Conservation (phyloP, 1,140 invertebrate genomes). For the Amyelois transitella region DNA sequence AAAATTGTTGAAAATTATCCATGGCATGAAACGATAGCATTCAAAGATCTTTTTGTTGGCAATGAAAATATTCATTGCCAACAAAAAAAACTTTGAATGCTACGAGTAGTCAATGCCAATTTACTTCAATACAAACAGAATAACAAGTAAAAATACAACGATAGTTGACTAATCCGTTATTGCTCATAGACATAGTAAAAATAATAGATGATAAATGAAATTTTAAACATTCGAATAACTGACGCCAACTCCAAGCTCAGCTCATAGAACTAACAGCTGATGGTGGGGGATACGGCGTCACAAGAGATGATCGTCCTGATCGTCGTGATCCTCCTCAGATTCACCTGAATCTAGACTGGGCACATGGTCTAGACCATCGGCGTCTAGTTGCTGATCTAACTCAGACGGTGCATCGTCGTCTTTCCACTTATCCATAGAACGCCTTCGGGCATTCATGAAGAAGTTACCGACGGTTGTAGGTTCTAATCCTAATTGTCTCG, state of each 20-base stretch:
- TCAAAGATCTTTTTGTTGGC: no score
- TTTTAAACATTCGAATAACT: not conserved
- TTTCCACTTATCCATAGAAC: conserved; percentile 99
- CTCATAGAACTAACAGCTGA: conserved; percentile 64
- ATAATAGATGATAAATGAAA: conserved; percentile 19
- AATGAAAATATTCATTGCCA: no score
- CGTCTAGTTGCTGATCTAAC: conserved; percentile 53
- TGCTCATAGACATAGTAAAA: no score
- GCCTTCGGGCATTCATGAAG: conserved; percentile 99
- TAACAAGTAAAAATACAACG: no score
- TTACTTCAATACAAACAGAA: no score
- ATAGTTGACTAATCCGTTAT: no score
- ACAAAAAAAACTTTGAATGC: no score
- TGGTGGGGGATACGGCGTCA: conserved; percentile 59
- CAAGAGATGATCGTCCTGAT: conserved; percentile 65
- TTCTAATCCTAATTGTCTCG: conserved; percentile 96
- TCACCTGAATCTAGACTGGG: conserved; percentile 61
- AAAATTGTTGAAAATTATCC: no score
- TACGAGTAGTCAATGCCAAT: no score
- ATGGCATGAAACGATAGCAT: no score
- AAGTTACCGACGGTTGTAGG: conserved; percentile 99
- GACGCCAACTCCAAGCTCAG: conserved; percentile 32
- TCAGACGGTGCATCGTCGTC: conserved; percentile 81
- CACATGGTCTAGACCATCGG: conserved; percentile 57
- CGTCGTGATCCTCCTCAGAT: conserved; percentile 65